Evolutionary conservation across 1,140 invertebrate genomes (phyloP).

Genomic region (Saxidomus purpurata): DNA sequence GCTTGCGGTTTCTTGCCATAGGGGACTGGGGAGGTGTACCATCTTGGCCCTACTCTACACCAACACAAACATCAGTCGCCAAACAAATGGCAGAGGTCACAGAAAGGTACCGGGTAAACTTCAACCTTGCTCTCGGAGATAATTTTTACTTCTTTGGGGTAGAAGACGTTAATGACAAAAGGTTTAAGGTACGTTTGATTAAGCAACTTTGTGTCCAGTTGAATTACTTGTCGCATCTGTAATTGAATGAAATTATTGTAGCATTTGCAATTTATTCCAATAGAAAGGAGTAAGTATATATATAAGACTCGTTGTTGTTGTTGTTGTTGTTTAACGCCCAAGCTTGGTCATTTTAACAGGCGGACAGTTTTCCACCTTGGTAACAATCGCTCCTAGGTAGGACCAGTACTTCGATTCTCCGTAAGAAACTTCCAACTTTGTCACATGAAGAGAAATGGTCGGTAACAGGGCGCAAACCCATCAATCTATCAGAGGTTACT

Average conservation of each 20-base stretch:
- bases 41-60: constrained; percentile 82
- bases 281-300: not conserved
- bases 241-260: not conserved
- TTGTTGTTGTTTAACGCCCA: no score
- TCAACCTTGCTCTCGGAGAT: constrained; percentile 85
- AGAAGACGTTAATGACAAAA: constrained; percentile 81
- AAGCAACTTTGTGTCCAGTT: not conserved
- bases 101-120: constrained; percentile 76
- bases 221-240: not conserved
- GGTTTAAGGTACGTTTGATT: constrained; percentile 83
- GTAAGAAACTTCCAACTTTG: no score
- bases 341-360: no score
- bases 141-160: constrained; percentile 87
- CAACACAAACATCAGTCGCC: constrained; percentile 82
- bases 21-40: constrained; percentile 87
- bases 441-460: no score
- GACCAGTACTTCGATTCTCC: no score
- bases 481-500: no score
- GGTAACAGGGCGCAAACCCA: no score
- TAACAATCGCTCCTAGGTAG: not conserved
- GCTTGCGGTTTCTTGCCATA: constrained; percentile 78
- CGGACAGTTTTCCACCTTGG: not conserved
- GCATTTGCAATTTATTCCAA: not conserved
- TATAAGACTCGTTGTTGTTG: not conserved
- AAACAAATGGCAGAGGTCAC: constrained; percentile 82